Evolutionary conservation across 1,140 invertebrate genomes (phyloP), one percentile per base, ranked within the genome.

Genomic region (Papilio machaon): DNA sequence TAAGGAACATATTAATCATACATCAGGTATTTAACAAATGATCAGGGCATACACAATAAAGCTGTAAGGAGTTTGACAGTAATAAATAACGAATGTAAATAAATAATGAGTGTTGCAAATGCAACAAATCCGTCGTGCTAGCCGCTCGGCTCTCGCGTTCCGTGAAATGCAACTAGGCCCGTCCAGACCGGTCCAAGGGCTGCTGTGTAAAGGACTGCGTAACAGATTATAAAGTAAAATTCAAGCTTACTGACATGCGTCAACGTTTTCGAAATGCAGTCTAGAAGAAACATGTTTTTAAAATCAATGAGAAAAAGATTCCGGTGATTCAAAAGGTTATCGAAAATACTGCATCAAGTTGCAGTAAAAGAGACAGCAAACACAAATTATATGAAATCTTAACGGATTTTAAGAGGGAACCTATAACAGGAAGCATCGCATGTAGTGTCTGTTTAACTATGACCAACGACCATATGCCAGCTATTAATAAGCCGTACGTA

Each of bases 61-160:
- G 81, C 81, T 83, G 79, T 80, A 77, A 79, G 30, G 64, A 77
- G 73, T 80, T 81, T 78, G 76, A 78, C 76, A 78, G 52, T 78
- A 78, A 78, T 78, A 78, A 78, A 78, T 78, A 78, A 60, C 30
- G 76, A 81, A 84, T 80, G 73, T 81, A 84, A 83, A 83, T 85
- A 85, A 87, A 85, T 87, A 87, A 81, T 83, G 70, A 82, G 83
- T 86, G 83, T 85, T 81, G 83, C 67, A 70, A 80, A 82, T 58
- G 79, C 73, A 82, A 81, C 83, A 83, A 86, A 86, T 85, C 83
- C 85, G 83, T 85, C 83, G 47, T 13, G 23, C 38, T 35, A 79
- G 19, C 81, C 77, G 75, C 81, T 73, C 80, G 58, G 82, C 85
- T 88, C 87, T 85, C 85, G 83, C 85, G 84, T 87, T 85, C 85